Conservation (phyloP, 2,797 vertebrate species). For the Darevskia mixta region DNA sequence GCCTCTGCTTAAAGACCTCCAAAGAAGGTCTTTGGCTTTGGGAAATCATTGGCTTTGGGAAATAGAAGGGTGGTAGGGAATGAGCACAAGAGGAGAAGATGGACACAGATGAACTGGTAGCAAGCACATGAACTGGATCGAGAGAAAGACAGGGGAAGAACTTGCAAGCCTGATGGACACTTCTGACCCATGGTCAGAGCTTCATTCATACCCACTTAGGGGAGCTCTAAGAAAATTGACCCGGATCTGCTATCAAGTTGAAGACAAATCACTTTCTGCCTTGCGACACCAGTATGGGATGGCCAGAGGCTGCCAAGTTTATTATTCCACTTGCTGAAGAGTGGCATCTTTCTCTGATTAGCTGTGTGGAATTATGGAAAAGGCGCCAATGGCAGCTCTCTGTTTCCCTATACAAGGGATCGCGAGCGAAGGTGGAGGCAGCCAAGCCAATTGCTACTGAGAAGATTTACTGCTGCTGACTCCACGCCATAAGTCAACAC, state of each 20-base stretch:
- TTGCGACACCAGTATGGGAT: conserved; percentile 36
- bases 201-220: background rate
- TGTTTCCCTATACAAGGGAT: conserved; percentile 44
- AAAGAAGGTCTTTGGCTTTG: too few relatives aligned
- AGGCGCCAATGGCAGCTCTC: conserved; percentile 40
- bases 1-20: too few relatives aligned
- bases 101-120: background rate
- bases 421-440: conserved; percentile 37
- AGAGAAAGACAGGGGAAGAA: background rate
- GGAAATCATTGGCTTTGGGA: background rate
- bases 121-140: background rate
- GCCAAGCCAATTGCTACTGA: conserved; percentile 55
- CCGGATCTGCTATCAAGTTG: conserved; percentile 51
- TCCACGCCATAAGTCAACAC: conserved; percentile 75
- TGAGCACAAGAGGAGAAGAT: background rate
- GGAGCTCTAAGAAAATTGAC: conserved; percentile 51
- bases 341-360: conserved; percentile 47
- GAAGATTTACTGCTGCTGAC: conserved; percentile 71
- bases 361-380: conserved; percentile 59
- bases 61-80: background rate
- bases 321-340: conserved; percentile 51
- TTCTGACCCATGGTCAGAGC: background rate
- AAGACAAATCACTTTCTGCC: conserved; percentile 56
- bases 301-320: conserved; percentile 58
- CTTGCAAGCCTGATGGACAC: background rate